phyloP scores from a whole-genome alignment of 2,113 vertebrate species.

The Salvelinus sp. region DNA sequence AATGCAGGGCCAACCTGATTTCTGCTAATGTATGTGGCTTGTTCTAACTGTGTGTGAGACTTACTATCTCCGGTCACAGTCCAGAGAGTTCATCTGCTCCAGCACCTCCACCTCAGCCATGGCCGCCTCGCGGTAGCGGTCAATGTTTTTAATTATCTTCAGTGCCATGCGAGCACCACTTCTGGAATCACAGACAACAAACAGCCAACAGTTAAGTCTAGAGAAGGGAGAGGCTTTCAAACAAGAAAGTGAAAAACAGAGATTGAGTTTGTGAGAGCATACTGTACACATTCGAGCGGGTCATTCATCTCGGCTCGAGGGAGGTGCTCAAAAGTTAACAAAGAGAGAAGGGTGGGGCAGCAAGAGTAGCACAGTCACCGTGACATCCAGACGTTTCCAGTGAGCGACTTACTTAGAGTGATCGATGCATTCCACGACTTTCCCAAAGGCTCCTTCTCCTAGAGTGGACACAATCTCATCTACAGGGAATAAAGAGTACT shows the following conservation, averaged over 20 bases:
- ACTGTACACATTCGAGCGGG: too few species aligned
- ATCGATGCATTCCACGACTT: constrained; percentile 96
- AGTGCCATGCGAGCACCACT: constrained; percentile 85
- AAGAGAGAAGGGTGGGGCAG: too few species aligned
- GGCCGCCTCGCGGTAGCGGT: constrained; percentile 93
- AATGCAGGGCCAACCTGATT: too few species aligned
- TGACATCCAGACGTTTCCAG: not conserved
- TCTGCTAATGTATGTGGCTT: not conserved
- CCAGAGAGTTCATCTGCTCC: constrained; percentile 86
- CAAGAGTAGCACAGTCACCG: too few species aligned
- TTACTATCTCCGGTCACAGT: constrained; percentile 79
- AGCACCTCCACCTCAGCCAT: constrained; percentile 94
- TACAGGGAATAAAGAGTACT: constrained; percentile 78
- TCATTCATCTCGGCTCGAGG: too few species aligned
- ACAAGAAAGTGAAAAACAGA: too few species aligned
- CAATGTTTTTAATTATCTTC: constrained; percentile 99
- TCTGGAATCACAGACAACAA: constrained; percentile 49
- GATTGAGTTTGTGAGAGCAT: too few species aligned
- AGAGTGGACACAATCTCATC: constrained; percentile 96
- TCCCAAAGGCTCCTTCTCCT: constrained; percentile 98
- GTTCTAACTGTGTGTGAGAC: constrained; percentile 16
- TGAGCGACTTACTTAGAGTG: constrained; percentile 75
- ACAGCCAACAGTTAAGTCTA: too few species aligned
- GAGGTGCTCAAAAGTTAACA: too few species aligned
- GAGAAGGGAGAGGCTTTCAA: too few species aligned